Evolutionary conservation across 2,888 invertebrate genomes (phyloP).

Genomic region (Physocephala rufipes): DNA sequence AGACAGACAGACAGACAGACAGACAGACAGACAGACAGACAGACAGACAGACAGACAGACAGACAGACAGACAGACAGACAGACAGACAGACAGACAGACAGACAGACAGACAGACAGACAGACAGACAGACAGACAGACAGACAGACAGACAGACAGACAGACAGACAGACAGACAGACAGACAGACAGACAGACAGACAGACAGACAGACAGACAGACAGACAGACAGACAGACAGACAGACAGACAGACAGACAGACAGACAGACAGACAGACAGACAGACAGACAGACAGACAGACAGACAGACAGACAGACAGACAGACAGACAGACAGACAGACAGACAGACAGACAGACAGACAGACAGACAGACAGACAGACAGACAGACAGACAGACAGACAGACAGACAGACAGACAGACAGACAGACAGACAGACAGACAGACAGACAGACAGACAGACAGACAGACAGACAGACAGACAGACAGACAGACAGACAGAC

Average conservation of each 20-base stretch:
- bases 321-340: neutral
- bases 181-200: neutral
- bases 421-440: conserved; percentile 1
- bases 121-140: neutral
- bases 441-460: neutral
- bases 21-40: neutral
- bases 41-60: neutral
- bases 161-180: neutral
- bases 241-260: neutral
- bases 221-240: neutral
- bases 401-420: conserved; percentile 15
- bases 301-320: neutral
- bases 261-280: neutral
- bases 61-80: neutral
- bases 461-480: neutral
- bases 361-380: neutral
- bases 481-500: neutral
- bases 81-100: neutral
- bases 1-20: neutral
- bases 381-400: conserved; percentile 1
- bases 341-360: neutral
- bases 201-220: neutral
- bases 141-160: neutral
- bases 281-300: neutral
- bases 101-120: neutral